Base-by-base conservation (phyloP, 1,140 invertebrate genomes). In the Carposina sasakii region DNA sequence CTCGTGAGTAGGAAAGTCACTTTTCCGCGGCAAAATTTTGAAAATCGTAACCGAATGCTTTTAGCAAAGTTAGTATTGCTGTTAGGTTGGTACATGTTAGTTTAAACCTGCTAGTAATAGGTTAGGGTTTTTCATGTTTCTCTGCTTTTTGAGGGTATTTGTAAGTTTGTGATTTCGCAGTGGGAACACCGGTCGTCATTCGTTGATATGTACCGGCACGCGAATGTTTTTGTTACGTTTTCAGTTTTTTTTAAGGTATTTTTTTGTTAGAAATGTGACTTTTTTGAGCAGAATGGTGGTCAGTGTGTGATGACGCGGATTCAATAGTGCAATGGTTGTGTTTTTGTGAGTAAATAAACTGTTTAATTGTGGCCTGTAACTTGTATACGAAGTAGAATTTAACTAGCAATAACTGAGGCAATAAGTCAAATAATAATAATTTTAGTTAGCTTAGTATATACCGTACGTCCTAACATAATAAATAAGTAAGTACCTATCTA, bases 151-250 rank as follows among this genome's bases (percentile, higher is more conserved):
- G n/a, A n/a, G n/a, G n/a, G n/a, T n/a, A n/a, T n/a, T n/a, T n/a
- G n/a, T n/a, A n/a, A n/a, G 36, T 46, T 41, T 55, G 22, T 31
- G 49, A 63, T 65, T 30, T 42, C 40, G 33, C 45, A 49, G 36
- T 57, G 57, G 22, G 48, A 48, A 60, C 53, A 60, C n/a, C n/a
- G n/a, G n/a, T n/a, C n/a, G n/a, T n/a, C 78, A 81, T 81, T 82
- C 75, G 75, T 63, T 68, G 66, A 71, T 68, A 73, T 71, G 75
- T 82, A 61, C 71, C 65, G 76, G 69, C 71, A 73, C 73, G 76
- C 73, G 78, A 78, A 76, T 69, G 73, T 73, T 78, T 81, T 82
- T 79, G 73, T 77, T 79, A 59, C 57, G 61, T 72, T 76, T 65
- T 69, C 48, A 46, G 53, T 60, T 63, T 67, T 67, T 69, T 52